These are phyloP conservation scores for Coendou prehensilis DNA, from an alignment of 2,797 vertebrate genomes.

Conservation along the genomic window DNA sequence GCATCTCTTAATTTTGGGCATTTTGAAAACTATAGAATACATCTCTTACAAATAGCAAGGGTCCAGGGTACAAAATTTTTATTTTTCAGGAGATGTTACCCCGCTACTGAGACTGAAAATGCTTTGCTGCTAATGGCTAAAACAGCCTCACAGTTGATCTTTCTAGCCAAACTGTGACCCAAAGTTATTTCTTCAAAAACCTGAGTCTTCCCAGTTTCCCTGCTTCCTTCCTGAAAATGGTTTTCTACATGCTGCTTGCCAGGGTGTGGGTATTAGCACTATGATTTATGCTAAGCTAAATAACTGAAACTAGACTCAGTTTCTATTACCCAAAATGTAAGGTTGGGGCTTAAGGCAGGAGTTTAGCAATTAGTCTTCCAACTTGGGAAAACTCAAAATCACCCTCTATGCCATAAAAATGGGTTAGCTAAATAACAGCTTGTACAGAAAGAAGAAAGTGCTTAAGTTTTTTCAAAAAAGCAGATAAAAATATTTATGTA, in stretches of 20 bases:
- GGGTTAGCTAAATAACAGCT: background rate
- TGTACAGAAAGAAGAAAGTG: background rate
- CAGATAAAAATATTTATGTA: background rate
- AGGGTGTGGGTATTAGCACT: constrained; percentile 7
- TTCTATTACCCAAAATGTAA: constrained; percentile 82
- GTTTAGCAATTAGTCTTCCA: constrained; percentile 69
- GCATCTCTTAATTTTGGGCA: constrained; percentile 24
- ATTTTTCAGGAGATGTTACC: constrained; percentile 26
- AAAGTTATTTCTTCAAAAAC: constrained; percentile 84
- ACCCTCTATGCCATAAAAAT: background rate
- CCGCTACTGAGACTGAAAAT: constrained; percentile 21
- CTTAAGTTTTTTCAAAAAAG: background rate
- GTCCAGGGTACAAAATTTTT: background rate
- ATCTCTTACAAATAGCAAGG: constrained; percentile 23
- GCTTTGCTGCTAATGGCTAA: background rate
- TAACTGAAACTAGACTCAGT: constrained; percentile 80
- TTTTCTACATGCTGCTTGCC: constrained; percentile 84
- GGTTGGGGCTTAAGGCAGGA: constrained; percentile 76
- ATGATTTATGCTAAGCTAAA: constrained; percentile 70
- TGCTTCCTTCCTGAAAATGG: constrained; percentile 82
- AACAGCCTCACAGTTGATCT: constrained; percentile 49
- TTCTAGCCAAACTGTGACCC: constrained; percentile 82
- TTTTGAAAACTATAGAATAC: constrained; percentile 5
- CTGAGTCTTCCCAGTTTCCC: constrained; percentile 79
- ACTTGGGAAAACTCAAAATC: constrained; percentile 62